Percentiles rank a stretch among this genome's conserved stretches.
phyloP scores from a whole-genome alignment of 2,888 invertebrate genomes.

The Asteroscopus sphinx region DNA sequence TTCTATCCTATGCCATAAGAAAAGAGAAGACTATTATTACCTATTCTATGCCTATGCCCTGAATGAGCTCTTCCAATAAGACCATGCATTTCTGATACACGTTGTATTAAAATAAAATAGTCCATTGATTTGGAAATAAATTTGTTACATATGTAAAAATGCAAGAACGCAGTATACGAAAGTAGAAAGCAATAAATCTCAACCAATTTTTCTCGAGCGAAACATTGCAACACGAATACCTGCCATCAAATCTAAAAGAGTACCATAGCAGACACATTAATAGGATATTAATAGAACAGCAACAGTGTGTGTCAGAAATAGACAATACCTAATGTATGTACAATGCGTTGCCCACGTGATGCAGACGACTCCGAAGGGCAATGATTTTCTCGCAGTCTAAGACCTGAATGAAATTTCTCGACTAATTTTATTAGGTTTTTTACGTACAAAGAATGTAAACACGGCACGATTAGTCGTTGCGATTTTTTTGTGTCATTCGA shows the following conservation, averaged over 20 bases:
- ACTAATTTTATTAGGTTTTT: constrained; percentile 10
- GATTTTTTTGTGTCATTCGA: not conserved
- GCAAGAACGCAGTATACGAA: not conserved
- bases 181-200: constrained; percentile 14
- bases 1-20: too few species aligned
- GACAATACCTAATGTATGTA: constrained; percentile 63
- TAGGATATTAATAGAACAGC: constrained; percentile 62
- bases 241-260: constrained; percentile 51
- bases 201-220: constrained; percentile 19
- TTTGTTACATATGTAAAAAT: too few species aligned
- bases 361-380: constrained; percentile 29
- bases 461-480: not conserved
- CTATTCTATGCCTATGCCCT: too few species aligned
- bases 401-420: constrained; percentile 18
- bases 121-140: not conserved
- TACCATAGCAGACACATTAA: constrained; percentile 50
- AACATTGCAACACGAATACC: constrained; percentile 43
- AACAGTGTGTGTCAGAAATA: constrained; percentile 61
- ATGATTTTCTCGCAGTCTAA: constrained; percentile 11
- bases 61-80: too few species aligned
- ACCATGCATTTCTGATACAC: too few species aligned
- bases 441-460: constrained; percentile 13
- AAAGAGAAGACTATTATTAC: too few species aligned
- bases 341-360: constrained; percentile 54
- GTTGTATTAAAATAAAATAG: too few species aligned